These are phyloP conservation scores for Hystrix brachyura DNA, from an alignment of 2,113 vertebrate genomes.

Conservation along the genomic window DNA sequence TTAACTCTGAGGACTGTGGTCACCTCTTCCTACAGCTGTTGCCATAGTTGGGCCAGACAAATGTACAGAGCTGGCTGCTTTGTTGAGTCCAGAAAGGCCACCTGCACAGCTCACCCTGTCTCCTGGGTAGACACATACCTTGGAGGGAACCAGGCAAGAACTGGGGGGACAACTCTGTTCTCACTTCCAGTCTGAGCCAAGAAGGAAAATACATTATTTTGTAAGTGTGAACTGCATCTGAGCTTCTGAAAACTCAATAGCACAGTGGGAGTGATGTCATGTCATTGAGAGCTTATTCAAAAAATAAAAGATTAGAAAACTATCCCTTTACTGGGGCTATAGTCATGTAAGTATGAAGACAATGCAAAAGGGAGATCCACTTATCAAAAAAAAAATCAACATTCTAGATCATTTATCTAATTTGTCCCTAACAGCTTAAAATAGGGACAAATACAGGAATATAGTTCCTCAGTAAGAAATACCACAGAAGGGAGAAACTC, in stretches of 20 bases:
- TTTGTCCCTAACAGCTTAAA: neutral
- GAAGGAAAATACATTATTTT: conserved; percentile 57
- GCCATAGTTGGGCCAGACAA: neutral
- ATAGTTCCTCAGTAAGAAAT: neutral
- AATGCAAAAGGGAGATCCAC: neutral
- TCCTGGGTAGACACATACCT: neutral
- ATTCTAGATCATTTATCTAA: neutral
- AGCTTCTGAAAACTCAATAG: conserved; percentile 49
- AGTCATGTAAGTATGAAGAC: neutral
- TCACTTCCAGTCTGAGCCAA: conserved; percentile 1
- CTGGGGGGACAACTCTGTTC: conserved; percentile 27
- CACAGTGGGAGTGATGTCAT: conserved; percentile 14
- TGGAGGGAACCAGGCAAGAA: conserved; percentile 16
- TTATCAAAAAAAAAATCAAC: neutral
- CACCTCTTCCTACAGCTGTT: neutral
- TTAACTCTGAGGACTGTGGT: neutral
- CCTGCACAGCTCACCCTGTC: neutral
- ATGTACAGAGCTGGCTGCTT: neutral
- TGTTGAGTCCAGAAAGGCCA: neutral
- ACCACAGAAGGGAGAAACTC: neutral
- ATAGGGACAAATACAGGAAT: neutral
- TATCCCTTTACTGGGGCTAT: neutral
- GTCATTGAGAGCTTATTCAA: conserved; percentile 58
- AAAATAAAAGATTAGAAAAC: conserved; percentile 1
- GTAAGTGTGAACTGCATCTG: neutral